phyloP scores from a whole-genome alignment of 2,797 vertebrate genomes.

The Parauchenoglanis ngamensis region DNA sequence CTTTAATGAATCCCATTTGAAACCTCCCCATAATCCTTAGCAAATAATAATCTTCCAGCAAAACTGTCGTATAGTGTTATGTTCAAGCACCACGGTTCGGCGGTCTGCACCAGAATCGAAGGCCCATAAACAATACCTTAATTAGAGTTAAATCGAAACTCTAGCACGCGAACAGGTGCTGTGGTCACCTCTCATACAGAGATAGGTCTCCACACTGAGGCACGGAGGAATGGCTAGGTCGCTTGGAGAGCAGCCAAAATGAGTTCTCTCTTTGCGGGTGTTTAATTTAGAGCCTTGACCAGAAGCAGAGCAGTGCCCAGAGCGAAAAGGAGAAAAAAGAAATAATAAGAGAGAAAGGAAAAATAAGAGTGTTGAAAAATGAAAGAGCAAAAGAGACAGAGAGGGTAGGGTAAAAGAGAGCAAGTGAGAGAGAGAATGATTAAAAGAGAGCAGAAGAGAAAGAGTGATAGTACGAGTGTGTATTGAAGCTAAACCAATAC shows the following conservation, averaged over 20 bases:
- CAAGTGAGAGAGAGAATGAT: background rate
- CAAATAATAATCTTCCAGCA: background rate
- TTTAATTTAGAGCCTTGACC: conserved; percentile 35
- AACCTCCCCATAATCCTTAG: no score
- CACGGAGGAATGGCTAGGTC: background rate
- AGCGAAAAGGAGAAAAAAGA: background rate
- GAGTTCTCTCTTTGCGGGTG: conserved; percentile 18
- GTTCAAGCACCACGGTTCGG: background rate
- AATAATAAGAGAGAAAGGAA: background rate
- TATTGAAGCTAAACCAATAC: conserved; percentile 34
- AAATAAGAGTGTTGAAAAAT: background rate
- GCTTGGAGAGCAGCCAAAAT: conserved; percentile 35
- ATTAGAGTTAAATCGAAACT: conserved; percentile 38
- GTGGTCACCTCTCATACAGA: conserved; percentile 35
- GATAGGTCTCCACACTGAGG: conserved; percentile 29
- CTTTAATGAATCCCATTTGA: background rate
- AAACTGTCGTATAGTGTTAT: background rate
- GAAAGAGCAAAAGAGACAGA: background rate
- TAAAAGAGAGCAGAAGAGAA: background rate
- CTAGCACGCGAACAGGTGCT: conserved; percentile 33
- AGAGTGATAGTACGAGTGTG: conserved; percentile 14
- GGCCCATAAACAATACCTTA: conserved; percentile 37
- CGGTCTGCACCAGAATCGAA: background rate
- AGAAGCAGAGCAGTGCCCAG: background rate
- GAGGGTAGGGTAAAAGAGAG: background rate